A percentile compares a stretch with the other conserved stretches of the same genome.
phyloP scores from a whole-genome alignment of 2,797 vertebrate genomes.

The Dallia pectoralis region DNA sequence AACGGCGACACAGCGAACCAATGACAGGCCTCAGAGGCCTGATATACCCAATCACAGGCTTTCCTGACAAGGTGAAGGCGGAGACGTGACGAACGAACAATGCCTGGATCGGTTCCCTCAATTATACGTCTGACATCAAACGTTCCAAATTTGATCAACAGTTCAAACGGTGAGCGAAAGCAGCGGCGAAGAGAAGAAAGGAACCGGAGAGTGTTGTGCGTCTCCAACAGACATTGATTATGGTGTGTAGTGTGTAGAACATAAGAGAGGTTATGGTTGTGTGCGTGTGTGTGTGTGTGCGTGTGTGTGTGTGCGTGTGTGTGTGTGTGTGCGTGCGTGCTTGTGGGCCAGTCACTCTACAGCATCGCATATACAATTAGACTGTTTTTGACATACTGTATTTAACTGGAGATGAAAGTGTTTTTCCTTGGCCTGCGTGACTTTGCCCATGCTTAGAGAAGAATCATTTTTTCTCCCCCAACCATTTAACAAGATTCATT shows the following conservation, averaged over 20 bases:
- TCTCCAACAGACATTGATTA: background rate
- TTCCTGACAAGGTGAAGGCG: constrained; percentile 28
- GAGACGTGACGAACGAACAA: background rate
- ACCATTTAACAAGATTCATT: background rate
- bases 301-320: background rate
- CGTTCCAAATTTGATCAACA: background rate
- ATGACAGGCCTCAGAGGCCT: constrained; percentile 16
- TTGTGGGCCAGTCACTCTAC: background rate
- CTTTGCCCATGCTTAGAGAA: too few species aligned
- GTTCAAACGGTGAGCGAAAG: background rate
- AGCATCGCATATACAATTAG: background rate
- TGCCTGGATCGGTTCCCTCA: background rate
- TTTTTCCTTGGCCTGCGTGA: too few species aligned
- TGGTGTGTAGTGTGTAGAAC: background rate
- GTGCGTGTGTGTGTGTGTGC: background rate
- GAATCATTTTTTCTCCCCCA: too few species aligned
- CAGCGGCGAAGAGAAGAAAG: constrained; percentile 11
- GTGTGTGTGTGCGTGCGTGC: too few species aligned
- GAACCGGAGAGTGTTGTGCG: background rate
- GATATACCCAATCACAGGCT: constrained; percentile 26
- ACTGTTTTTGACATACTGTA: background rate
- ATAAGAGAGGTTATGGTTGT: background rate
- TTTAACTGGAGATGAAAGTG: background rate
- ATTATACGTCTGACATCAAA: constrained; percentile 1
- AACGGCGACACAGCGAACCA: constrained; percentile 12